Evolutionary conservation across 2,888 invertebrate species (phyloP).

Genomic region (Chloromyia formosa): DNA sequence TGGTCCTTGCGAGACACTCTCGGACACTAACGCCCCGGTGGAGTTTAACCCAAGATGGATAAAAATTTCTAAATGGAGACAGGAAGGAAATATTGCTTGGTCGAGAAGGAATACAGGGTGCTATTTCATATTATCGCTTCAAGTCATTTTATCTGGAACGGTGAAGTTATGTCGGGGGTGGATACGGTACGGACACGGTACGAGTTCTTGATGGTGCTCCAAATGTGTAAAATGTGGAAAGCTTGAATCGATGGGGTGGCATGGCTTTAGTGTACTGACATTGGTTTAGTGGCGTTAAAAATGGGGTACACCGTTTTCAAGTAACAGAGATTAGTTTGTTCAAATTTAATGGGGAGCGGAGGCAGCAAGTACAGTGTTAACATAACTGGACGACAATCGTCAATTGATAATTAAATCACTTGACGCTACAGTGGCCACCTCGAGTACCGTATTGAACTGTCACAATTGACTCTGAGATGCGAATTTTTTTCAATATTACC

Average conservation of each 20-base stretch:
- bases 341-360: no score
- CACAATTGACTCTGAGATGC: no score
- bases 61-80: slow-evolving; percentile 21
- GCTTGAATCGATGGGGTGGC: slow-evolving; percentile 21
- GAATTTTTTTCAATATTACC: no score
- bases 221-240: slow-evolving; percentile 9
- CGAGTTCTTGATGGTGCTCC: slow-evolving; percentile 3
- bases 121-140: slow-evolving; percentile 35
- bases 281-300: no score
- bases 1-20: background rate
- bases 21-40: background rate
- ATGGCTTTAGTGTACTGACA: background rate
- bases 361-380: no score
- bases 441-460: no score
- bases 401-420: no score
- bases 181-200: background rate
- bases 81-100: slow-evolving; percentile 29
- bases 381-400: no score
- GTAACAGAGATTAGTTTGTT: no score
- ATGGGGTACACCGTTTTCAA: no score
- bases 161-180: background rate
- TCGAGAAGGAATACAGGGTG: slow-evolving; percentile 2
- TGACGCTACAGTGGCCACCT: no score
- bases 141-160: slow-evolving; percentile 20
- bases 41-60: background rate